Base-by-base conservation (phyloP, 2,797 vertebrate genomes). In the Botia almorhae region DNA sequence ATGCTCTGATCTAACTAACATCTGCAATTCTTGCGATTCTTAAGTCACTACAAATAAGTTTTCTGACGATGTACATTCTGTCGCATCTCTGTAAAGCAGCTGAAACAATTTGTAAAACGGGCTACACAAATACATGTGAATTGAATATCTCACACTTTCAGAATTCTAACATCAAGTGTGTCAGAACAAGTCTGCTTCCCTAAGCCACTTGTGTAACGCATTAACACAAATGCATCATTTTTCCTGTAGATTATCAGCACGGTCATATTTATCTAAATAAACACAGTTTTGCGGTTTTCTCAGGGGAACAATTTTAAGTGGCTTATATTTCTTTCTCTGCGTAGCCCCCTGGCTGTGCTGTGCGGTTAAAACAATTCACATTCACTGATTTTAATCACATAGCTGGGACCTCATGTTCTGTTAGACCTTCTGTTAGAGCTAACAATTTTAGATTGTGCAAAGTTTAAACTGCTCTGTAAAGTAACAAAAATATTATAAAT, bases 171-270 rank as follows among this genome's bases (percentile, higher is more conserved):
- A 23, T 58, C 53, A 19, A 39, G 29, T 56, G n/a, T 7, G n/a
- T n/a, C n/a, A n/a, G n/a, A n/a, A n/a, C n/a, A n/a, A n/a, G 55
- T 12, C 36, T 36, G 77, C 74, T 56, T 61, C 21, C 39, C 63
- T 81, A 64, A 78, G 69, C 75, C 48, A 63, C 53, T 73, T 80
- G 68, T 80, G 73, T 69, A 51, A 85, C 74, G 80, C 81, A 74
- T 81, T 85, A 64, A 64, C 69, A 86, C 87, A 88, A 86, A 88
- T 68, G 69, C 87, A 71, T 85, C 87, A 86, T 89, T 87, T 84
- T 89, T 90, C 81, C 82, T 85, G 88, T 87, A 85, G 88, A 87
- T 91, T 90, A 90, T 88, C 68, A 23, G 80, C 76, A 76, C 90
- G 86, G 88, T 89, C 89, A 75, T 76, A 76, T 87, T 89, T 83